Percentiles rank a stretch among this genome's conserved stretches.
These are phyloP conservation scores for Idris sp. DNA, from an alignment of 1,140 invertebrate species.

Conservation along the genomic window DNA sequence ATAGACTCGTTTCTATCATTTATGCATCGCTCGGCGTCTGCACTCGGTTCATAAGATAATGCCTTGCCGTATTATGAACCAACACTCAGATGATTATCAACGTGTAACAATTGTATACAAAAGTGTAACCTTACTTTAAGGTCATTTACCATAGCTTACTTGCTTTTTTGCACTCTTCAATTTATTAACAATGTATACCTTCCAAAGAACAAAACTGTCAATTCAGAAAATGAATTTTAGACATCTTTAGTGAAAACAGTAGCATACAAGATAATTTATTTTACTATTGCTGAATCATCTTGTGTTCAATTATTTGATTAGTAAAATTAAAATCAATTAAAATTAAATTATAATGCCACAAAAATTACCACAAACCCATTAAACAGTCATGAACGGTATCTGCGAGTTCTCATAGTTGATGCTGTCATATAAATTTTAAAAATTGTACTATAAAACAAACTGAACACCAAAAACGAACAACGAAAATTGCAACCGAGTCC, in stretches of 20 bases:
- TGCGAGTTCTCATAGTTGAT: background rate
- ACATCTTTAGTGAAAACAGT: no score
- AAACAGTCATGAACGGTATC: conserved; percentile 1
- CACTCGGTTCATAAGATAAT: conserved; percentile 45
- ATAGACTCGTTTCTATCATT: conserved; percentile 40
- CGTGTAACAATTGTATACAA: conserved; percentile 15
- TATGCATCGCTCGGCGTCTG: conserved; percentile 25
- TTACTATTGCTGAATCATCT: no score
- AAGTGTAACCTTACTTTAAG: conserved; percentile 7
- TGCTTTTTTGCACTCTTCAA: no score
- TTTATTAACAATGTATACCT: no score
- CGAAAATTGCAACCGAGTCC: conserved; percentile 1
- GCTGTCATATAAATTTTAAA: background rate
- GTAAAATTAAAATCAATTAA: background rate
- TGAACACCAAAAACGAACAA: background rate
- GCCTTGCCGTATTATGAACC: conserved; percentile 3
- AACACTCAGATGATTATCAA: conserved; percentile 34
- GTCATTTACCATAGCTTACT: conserved; percentile 4
- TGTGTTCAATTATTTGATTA: no score
- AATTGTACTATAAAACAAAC: background rate
- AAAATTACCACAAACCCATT: background rate
- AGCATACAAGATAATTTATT: no score
- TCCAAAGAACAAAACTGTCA: no score
- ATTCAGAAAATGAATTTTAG: no score
- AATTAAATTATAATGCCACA: background rate